Evolutionary conservation across 53 echinoderm and acorn worm species (phyloP).

Genomic region (Crossaster papposus): DNA sequence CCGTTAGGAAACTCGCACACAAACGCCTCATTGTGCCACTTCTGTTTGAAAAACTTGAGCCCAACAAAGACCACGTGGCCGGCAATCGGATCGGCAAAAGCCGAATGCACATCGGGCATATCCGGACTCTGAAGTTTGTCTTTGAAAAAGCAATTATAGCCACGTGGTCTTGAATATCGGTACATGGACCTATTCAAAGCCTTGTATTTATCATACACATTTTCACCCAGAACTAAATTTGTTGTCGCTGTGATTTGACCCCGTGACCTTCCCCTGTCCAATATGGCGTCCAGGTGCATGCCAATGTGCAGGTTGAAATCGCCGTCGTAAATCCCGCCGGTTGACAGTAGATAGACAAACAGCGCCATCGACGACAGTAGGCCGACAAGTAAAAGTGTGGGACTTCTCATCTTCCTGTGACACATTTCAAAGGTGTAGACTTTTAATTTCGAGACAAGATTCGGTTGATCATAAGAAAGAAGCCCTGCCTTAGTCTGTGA

Average conservation of each 20-base stretch:
- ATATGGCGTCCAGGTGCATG: conserved; percentile 28
- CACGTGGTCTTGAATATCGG: conserved; percentile 52
- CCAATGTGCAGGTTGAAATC: conserved; percentile 49
- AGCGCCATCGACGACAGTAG: conserved; percentile 44
- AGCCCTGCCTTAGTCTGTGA: background rate
- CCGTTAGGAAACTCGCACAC: conserved; percentile 51
- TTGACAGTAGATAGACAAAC: conserved; percentile 11
- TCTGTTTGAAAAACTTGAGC: conserved; percentile 41
- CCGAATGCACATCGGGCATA: conserved; percentile 62
- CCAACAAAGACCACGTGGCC: conserved; percentile 53
- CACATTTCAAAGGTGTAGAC: conserved; percentile 4
- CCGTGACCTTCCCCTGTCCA: background rate
- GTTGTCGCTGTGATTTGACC: background rate
- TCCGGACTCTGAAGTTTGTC: conserved; percentile 30
- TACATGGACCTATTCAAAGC: conserved; percentile 39
- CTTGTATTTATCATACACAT: conserved; percentile 6
- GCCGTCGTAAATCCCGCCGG: conserved; percentile 17
- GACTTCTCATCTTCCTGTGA: background rate
- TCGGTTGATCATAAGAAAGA: background rate
- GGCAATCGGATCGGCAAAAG: conserved; percentile 56
- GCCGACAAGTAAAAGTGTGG: conserved; percentile 6
- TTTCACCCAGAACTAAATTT: conserved; percentile 2
- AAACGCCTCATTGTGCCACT: conserved; percentile 35
- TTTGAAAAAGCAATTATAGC: conserved; percentile 47
- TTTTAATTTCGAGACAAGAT: background rate